phyloP scores from a whole-genome alignment of 1,140 invertebrate species.

The Triops longicaudatus region DNA sequence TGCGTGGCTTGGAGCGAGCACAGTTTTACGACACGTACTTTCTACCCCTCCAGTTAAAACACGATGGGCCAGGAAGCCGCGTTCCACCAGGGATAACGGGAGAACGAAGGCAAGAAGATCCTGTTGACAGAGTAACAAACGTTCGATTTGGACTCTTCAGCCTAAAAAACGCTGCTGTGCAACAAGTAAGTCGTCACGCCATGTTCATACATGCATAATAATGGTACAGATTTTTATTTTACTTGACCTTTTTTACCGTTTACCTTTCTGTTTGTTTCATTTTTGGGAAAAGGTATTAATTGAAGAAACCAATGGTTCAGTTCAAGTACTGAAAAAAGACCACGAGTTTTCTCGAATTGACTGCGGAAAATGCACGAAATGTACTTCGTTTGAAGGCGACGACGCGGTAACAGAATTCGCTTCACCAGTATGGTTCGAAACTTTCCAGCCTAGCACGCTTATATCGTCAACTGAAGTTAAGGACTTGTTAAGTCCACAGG shows the following conservation, averaged over 20 bases:
- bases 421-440: neutral
- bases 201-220: no score
- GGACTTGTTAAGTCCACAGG: neutral
- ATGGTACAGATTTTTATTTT: no score
- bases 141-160: constrained; percentile 28
- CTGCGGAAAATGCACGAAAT: neutral
- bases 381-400: neutral
- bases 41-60: constrained; percentile 32
- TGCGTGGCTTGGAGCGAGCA: constrained; percentile 35
- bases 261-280: neutral
- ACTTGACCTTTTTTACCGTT: no score
- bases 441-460: neutral
- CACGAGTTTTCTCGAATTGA: neutral
- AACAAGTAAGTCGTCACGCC: neutral
- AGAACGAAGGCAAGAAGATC: constrained; percentile 19
- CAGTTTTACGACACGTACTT: constrained; percentile 40
- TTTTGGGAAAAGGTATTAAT: neutral
- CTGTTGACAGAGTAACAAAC: constrained; percentile 26
- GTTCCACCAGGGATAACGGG: constrained; percentile 31
- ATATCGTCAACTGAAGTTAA: neutral
- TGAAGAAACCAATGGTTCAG: neutral
- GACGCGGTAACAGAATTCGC: neutral
- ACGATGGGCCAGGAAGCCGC: constrained; percentile 32
- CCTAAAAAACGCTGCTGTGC: constrained; percentile 9
- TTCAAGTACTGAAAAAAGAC: neutral